Base-by-base conservation (phyloP, 2,113 vertebrate species). In the Atlantisia rogersi region DNA sequence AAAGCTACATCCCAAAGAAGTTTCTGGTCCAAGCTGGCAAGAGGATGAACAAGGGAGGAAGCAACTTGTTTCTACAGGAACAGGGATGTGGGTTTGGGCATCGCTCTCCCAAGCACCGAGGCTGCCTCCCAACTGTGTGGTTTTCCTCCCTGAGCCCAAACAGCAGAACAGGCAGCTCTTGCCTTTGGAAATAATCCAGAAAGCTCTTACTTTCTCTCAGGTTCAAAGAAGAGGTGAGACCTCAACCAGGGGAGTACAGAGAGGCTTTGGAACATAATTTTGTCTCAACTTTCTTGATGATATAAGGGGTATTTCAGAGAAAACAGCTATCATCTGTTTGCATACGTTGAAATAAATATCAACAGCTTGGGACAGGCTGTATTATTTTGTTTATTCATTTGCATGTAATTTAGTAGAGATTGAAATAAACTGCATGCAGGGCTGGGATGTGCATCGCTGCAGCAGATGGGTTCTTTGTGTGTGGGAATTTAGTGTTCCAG, bases 31-130 rank as follows among this genome's bases (percentile, higher is more conserved):
- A 14, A 10, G 18, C 44, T 4, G 25, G 11, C 11, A 9, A 3
- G 19, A 37, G 22, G 28, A 4, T 3, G 52, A 67, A 3, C 4
- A 14, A 39, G 22, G 22, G 17, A 39, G 26, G 28, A 20, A 63
- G 7, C 3, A 1, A 22, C 9, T 29, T 42, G 35, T 20, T 44
- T 3, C 26, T 37, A 15, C 2, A 1, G 2, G 20, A 29, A 25
- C 3, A 26, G 24, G 37, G 67, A 17, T 1, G 26, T 10, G 48
- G 44, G 44, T 19, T 46, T 46, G 44, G 44, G 44, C 18, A 46
- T 46, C 17, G 44, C 44, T 46, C 44, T 46, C 44, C 44, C 44
- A 46, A 46, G 44, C 44, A 46, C 44, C 18, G 44, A 46, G 18
- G 44, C 44, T 46, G 44, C 44, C 44, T 48, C 48, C 21, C 48